A percentile compares a stretch with the other conserved stretches of the same genome.
Evolutionary conservation across 1,140 invertebrate species (phyloP).

Genomic region (Euura saliciscinereae): DNA sequence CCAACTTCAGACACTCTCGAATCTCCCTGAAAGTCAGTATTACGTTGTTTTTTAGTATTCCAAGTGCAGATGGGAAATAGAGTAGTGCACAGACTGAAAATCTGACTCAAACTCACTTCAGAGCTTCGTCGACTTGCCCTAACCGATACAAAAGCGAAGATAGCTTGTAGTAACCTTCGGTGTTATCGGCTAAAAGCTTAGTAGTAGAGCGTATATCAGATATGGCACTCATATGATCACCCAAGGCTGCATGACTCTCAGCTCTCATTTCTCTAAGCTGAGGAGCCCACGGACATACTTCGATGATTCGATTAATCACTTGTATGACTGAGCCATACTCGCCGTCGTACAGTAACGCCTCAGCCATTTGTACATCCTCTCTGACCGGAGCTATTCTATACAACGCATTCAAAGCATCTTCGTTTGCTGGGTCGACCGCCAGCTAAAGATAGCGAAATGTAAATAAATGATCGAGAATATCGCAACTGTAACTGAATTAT

Average conservation of each 20-base stretch:
- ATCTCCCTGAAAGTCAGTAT: conserved; percentile 75
- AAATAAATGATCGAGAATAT: conserved; percentile 21
- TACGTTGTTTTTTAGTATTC: conserved; percentile 17
- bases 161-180: conserved; percentile 84
- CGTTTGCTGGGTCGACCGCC: conserved; percentile 76
- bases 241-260: conserved; percentile 79
- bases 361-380: conserved; percentile 71
- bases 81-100: conserved; percentile 48
- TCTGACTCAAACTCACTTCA: conserved; percentile 73
- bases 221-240: conserved; percentile 87
- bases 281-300: conserved; percentile 90
- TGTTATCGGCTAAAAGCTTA: conserved; percentile 90
- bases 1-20: conserved; percentile 95
- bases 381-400: conserved; percentile 68
- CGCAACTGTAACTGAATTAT: neutral
- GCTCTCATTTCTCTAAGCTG: conserved; percentile 84
- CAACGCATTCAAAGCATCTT: conserved; percentile 73
- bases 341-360: conserved; percentile 68
- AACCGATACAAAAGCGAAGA: conserved; percentile 86
- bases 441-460: conserved; percentile 63
- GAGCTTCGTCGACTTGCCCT: conserved; percentile 89
- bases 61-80: conserved; percentile 27
- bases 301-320: conserved; percentile 76
- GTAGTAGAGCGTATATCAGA: conserved; percentile 89
- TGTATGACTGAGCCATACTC: conserved; percentile 76